These are phyloP conservation scores for Clarias gariepinus DNA, from an alignment of 2,113 vertebrate genomes.

Conservation along the genomic window DNA sequence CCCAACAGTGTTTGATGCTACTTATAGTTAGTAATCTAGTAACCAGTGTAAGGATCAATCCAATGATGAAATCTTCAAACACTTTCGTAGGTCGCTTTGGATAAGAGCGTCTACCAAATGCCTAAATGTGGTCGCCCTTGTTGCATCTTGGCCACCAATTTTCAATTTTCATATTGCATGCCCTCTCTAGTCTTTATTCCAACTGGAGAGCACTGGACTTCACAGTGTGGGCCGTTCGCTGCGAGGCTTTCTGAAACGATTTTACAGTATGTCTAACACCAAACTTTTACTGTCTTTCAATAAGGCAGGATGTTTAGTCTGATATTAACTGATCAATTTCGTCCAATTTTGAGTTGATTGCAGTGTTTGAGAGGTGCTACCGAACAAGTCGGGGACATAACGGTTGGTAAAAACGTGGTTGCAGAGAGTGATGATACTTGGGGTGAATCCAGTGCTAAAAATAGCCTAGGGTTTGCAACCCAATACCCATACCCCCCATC, in stretches of 20 bases:
- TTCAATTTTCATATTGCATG: not conserved
- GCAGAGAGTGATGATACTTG: slow-evolving; percentile 48
- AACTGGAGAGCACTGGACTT: too few relatives aligned
- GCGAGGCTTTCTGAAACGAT: not conserved
- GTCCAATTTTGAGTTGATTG: not conserved
- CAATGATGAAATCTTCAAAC: too few relatives aligned
- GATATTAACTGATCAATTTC: not conserved
- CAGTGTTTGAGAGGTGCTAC: slow-evolving; percentile 48
- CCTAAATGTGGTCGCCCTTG: too few relatives aligned
- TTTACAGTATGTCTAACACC: too few relatives aligned
- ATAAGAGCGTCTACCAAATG: too few relatives aligned
- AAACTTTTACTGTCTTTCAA: not conserved
- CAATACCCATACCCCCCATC: slow-evolving; percentile 61
- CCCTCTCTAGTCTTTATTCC: not conserved
- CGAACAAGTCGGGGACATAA: slow-evolving; percentile 38
- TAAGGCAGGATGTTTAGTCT: not conserved
- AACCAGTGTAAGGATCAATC: too few relatives aligned
- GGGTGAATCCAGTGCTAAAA: slow-evolving; percentile 69
- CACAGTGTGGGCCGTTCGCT: too few relatives aligned
- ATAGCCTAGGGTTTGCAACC: slow-evolving; percentile 71
- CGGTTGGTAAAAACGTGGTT: slow-evolving; percentile 8
- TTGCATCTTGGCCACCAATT: not conserved
- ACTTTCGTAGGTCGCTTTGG: too few relatives aligned
- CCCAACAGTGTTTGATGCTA: too few relatives aligned
- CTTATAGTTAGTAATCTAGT: too few relatives aligned